Evolutionary conservation across 2,113 vertebrate species (phyloP), one percentile per base, ranked within the genome.

Genomic region (Panthera uncia): DNA sequence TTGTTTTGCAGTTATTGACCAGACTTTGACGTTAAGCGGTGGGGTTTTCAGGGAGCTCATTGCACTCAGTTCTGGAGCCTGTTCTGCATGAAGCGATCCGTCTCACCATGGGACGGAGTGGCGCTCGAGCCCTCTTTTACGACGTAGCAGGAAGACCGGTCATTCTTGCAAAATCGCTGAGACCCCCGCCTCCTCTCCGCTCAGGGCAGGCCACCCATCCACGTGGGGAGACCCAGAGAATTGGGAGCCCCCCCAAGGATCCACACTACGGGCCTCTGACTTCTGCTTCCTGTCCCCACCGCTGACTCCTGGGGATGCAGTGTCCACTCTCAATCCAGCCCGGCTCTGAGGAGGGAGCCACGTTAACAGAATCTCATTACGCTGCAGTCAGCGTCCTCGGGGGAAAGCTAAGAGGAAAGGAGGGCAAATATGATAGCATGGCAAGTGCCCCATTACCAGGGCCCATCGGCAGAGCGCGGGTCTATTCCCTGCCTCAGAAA

Each of bases 31-130:
- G 36, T 69, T 2, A 0, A 10, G 50, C 79, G 5, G 2, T 3
- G 4, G 4, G 36, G 19, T 73, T 73, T 92, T 27, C 33, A 1
- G 63, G n/a, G 36, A 0, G 8, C 33, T 10, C 0, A 0, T 16
- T 4, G 0, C 7, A 0, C 36, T 23, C 33, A 6, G 1, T 3
- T 13, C 0, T 0, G 63, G 68, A 31, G 25, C 1, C 48, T 15
- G 25, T 18, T 23, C 7, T 18, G 55, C 81, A 1, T 41, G 0
- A 2, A 12, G 31, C 1, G n/a, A 52, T 19, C 79, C 50, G 1
- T 11, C 52, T 31, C 3, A 13, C 0, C 0, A 0, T 0, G 11
- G 0, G 36, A n/a, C 41, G 29, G 15, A 8, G 10, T 0, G 2
- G 4, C 0, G 27, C 25, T 1, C 21, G 29, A 8, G 0, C 6